phyloP scores from a whole-genome alignment of 2,113 vertebrate species.

The Triplophysa dalaica region DNA sequence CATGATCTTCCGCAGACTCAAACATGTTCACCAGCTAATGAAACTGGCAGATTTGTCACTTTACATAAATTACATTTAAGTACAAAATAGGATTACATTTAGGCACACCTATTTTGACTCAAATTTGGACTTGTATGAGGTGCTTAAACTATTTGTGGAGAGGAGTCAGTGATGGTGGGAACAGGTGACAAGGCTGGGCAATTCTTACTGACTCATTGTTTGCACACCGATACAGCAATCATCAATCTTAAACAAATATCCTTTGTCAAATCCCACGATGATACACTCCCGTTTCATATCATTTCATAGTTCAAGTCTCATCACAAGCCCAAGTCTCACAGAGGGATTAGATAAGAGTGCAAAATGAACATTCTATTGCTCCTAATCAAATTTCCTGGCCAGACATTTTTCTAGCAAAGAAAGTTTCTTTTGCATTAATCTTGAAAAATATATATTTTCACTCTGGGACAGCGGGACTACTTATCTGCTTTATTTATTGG shows the following conservation, averaged over 20 bases:
- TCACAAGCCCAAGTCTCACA: neutral
- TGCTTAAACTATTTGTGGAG: neutral
- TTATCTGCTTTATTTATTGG: no score
- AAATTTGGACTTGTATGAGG: constrained; percentile 4
- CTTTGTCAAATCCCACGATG: constrained; percentile 10
- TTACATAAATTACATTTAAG: no score
- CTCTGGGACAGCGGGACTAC: no score
- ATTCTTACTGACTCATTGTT: neutral
- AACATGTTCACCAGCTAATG: no score
- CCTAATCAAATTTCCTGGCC: no score
- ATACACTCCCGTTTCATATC: neutral
- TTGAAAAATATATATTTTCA: no score
- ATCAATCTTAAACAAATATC: constrained; percentile 52
- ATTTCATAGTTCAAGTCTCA: neutral
- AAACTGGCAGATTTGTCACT: no score
- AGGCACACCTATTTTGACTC: neutral
- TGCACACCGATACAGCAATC: constrained; percentile 2
- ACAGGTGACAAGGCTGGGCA: constrained; percentile 13
- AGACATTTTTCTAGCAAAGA: no score
- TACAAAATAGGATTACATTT: neutral
- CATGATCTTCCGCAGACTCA: no score
- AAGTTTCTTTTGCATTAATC: no score
- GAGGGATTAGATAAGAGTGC: neutral
- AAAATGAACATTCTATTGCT: no score
- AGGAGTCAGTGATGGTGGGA: neutral